Evolutionary conservation across 1,140 invertebrate species (phyloP), one percentile per base, ranked within the genome.

Genomic region (Nilaparvata lugens): DNA sequence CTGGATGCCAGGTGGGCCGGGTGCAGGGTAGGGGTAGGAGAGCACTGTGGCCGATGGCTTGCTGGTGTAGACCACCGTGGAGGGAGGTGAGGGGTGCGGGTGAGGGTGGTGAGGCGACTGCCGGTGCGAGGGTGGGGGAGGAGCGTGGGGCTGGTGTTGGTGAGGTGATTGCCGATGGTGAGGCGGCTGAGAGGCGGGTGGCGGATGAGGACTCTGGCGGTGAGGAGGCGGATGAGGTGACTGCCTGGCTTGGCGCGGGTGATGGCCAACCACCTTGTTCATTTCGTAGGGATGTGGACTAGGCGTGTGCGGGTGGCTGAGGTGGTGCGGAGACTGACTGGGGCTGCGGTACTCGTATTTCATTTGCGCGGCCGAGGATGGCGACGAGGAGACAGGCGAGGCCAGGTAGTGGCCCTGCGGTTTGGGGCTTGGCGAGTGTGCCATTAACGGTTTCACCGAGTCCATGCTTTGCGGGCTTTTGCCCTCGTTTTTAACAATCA

Each of bases 401-500:
- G 79, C 79, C 58, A 84, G 71, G 72, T 86, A 85, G 60, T 79
- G 77, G 60, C 81, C 78, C 66, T 63, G 58, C 76, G 14, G 25
- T 42, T 87, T 86, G 13, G 79, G 79, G 68, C 78, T 79, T 11
- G 83, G 80, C 53, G 84, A 85, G 67, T 81, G 80, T 6, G 75
- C 74, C 38, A 73, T 69, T 9, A 79, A 77, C 58, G 79, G 76
- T 64, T 84, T 52, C 16, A 80, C 57, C 18, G 80, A 74, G 52
- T 79, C 68, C 67, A 79, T 24, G 24, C 35, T 43, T 25, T 60
- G 61, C 57, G 81, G 73, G 35, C 76, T 76, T 67, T 85, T 83
- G 21, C 78, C 81, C 62, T 88, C 85, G 70, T 88, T 86, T 73
- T 88, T 87, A 19, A 88, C 86, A 71, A 88, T 88, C 65, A 88